A percentile compares a stretch with the other conserved stretches of the same genome.
Conservation (phyloP, 1,140 invertebrate species). For the Atta texana region DNA sequence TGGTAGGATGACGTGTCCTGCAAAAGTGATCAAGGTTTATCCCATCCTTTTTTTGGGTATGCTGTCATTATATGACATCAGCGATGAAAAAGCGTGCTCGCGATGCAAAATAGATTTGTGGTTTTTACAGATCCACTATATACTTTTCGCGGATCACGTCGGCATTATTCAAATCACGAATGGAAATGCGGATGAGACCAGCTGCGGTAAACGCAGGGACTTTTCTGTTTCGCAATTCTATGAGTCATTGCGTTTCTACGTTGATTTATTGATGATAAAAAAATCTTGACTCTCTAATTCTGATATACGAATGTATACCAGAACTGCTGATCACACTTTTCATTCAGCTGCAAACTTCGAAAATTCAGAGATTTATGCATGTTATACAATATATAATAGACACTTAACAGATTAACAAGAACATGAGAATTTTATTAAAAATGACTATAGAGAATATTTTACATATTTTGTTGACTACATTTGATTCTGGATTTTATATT, state of each 20-base stretch:
- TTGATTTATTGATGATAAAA: background rate
- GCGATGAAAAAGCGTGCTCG: conserved; percentile 64
- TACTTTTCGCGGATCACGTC: conserved; percentile 43
- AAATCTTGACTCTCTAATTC: background rate
- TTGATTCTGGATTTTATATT: too few relatives aligned
- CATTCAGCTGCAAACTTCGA: background rate
- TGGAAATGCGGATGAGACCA: conserved; percentile 1
- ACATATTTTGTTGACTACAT: too few relatives aligned
- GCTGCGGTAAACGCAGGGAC: background rate
- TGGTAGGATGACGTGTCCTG: conserved; percentile 60
- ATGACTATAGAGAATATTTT: too few relatives aligned
- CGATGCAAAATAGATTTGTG: conserved; percentile 75
- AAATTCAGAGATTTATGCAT: background rate
- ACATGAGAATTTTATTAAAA: too few relatives aligned
- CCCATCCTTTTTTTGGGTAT: conserved; percentile 61
- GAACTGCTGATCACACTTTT: background rate
- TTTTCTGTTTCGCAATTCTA: conserved; percentile 63
- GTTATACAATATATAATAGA: too few relatives aligned
- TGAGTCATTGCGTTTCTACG: conserved; percentile 20
- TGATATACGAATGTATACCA: background rate
- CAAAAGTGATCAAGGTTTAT: conserved; percentile 2
- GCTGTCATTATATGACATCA: conserved; percentile 70
- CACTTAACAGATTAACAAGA: too few relatives aligned
- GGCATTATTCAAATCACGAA: conserved; percentile 44
- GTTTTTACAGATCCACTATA: conserved; percentile 72